Evolutionary conservation across 2,888 invertebrate species (phyloP), one percentile per base, ranked within the genome.

Genomic region (Apomyelois bistriatella): DNA sequence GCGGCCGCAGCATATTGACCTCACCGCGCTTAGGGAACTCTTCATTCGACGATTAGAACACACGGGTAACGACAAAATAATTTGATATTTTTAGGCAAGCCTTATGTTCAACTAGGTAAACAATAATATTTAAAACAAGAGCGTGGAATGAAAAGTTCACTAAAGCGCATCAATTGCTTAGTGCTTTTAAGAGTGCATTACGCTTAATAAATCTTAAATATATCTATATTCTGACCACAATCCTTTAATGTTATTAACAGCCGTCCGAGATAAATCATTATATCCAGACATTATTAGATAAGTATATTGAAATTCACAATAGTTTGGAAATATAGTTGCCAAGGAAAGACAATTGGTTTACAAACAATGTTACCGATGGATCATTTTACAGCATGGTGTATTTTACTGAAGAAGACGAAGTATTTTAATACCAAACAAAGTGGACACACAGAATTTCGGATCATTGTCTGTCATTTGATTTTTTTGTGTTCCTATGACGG

Each of bases 1-100:
- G 94, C 95, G 40, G 94, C 95, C 54, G 93, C 95, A 55, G 95
- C 95, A 49, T 95, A 95, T 91, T 95, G 94, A 94, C 92, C 91
- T 52, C 88, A 91, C 56, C 90, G 88, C 89, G 88, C 88, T 88
- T 91, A 91, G 88, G 82, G 81, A 78, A 85, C 88, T 88, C 76
- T 87, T 88, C 84, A 88, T 85, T 90, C 81, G 74, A 82, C 79
- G 82, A 61, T 56, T 65, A 61, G 58, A 53, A 64, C 56, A 60
- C 43, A 56, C 17, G 53, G 36, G 42, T 48, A 49, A 37, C 32
- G 15, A 38, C 10, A 32, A 32, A 32, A 8, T 32, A 9, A 32
- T 32, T 22, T 5, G 22, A 22, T 22, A n/a, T n/a, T n/a, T n/a
- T n/a, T n/a, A n/a, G n/a, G n/a, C n/a, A n/a, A n/a, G n/a, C n/a